Conservation (phyloP, 2,888 invertebrate species). For the Sisyra nigra region DNA sequence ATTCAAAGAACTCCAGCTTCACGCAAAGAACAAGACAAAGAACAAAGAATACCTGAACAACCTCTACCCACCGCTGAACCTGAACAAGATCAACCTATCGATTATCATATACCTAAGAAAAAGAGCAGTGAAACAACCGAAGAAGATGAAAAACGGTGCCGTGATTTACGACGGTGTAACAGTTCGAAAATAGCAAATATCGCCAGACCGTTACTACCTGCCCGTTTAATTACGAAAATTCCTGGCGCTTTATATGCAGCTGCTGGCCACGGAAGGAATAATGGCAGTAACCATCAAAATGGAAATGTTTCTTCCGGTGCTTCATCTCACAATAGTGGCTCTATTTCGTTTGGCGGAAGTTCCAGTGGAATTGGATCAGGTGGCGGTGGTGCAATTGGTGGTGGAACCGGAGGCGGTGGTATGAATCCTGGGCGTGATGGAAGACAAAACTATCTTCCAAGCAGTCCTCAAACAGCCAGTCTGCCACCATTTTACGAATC, state of each 20-base stretch:
- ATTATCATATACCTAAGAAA: conserved; percentile 74
- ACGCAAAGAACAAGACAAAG: conserved; percentile 21
- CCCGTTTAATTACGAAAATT: conserved; percentile 35
- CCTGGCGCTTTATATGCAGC: conserved; percentile 51
- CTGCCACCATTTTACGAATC: conserved; percentile 83
- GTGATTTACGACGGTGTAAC: conserved; percentile 51
- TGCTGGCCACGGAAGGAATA: conserved; percentile 63
- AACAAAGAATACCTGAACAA: conserved; percentile 18
- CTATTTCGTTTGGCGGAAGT: conserved; percentile 12
- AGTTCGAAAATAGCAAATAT: conserved; percentile 47
- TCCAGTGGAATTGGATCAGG: conserved; percentile 25
- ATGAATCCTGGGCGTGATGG: conserved; percentile 56
- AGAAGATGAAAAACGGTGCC: conserved; percentile 47
- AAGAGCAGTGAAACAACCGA: conserved; percentile 51
- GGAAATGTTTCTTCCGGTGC: conserved; percentile 24
- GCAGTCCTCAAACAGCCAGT: conserved; percentile 74
- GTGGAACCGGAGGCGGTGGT: conserved; percentile 56
- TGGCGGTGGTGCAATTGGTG: conserved; percentile 38
- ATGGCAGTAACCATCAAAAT: conserved; percentile 33
- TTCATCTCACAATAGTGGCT: conserved; percentile 15
- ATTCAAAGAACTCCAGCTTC: conserved; percentile 50
- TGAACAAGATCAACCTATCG: conserved; percentile 75
- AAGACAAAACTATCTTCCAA: conserved; percentile 72
- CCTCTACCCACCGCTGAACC: conserved; percentile 33
- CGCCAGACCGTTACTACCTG: conserved; percentile 31